Evolutionary conservation across 2,113 vertebrate genomes (phyloP).

Genomic region (Catharus bicknelli): DNA sequence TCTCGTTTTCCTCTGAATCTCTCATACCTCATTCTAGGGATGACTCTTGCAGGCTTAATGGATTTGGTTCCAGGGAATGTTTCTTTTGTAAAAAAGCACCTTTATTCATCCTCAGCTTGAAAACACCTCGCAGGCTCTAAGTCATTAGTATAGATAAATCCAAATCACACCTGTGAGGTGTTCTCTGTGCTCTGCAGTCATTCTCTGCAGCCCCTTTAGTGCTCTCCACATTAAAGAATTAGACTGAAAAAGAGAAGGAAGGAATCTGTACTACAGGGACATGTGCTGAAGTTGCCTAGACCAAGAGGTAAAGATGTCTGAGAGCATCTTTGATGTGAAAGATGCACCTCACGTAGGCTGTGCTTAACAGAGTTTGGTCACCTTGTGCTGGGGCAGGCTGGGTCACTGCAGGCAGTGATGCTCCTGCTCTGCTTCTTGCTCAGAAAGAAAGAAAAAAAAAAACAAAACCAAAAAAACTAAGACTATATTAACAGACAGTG

Average conservation of each 20-base stretch:
- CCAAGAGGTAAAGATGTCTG: neutral
- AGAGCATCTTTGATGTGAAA: neutral
- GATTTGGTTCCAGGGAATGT: neutral
- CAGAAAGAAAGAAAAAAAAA: neutral
- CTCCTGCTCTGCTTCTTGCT: neutral
- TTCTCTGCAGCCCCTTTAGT: neutral
- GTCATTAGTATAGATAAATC: neutral
- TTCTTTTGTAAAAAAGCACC: neutral
- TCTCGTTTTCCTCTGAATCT: neutral
- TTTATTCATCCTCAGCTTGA: neutral
- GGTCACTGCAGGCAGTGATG: neutral
- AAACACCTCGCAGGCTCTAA: rapidly evolving
- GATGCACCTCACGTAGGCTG: neutral
- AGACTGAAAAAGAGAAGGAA: neutral
- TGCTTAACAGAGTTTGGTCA: neutral
- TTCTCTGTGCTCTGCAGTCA: neutral
- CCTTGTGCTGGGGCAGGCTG: neutral
- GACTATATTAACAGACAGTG: neutral
- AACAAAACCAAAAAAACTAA: no score
- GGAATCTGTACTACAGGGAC: neutral
- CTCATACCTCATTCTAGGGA: neutral
- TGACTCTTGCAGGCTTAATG: neutral
- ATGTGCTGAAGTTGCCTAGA: neutral
- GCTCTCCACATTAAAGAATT: neutral
- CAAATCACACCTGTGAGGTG: neutral